Evolutionary conservation across 2,888 invertebrate genomes (phyloP), one percentile per base, ranked within the genome.

Genomic region (Callinectes sapidus): DNA sequence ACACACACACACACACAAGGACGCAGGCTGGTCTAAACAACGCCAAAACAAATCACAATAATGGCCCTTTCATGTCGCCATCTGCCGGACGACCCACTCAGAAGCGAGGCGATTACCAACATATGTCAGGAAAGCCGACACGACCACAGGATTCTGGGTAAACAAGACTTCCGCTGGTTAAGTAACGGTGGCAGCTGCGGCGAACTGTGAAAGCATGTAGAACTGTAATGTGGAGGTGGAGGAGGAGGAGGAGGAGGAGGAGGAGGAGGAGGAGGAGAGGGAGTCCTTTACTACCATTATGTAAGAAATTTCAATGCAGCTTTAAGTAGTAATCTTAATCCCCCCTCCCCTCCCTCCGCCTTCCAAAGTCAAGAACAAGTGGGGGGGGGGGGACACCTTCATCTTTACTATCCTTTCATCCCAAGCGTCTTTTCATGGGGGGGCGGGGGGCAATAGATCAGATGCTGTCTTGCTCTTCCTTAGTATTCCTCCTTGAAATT

Each of bases 1-100:
- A 87, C 87, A 87, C 87, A 87, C 87, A 87, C 87, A 87, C 87
- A 54, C 87, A 87, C 87, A 87, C 42, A 87, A 42, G 48, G 48
- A 87, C 48, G 48, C 6, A 14, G 55, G 8, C 88, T 55, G 23
- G 54, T 14, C 8, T 61, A 32, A n/a, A 14, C 55, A 88, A 88
- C 88, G 54, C 6, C 16, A 10, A 87, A 42, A 87, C 48, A 81
- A 81, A 81, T 81, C 81, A 81, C 13, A 8, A 1, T 81, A 81
- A 81, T 81, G 81, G 23, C 32, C 10, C 10, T 10, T 10, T 32
- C 13, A 16, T 81, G 81, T 35, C 32, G 81, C 35, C 81, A 81
- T 81, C 81, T 81, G 81, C 81, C 16, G 32, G 32, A 28, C 81
- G 81, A 81, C 81, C 81, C 35, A 35, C 32, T 32, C 13, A 35